These are phyloP conservation scores for Sinhomidia bicolor DNA, from an alignment of 2,888 invertebrate genomes.

Conservation along the genomic window DNA sequence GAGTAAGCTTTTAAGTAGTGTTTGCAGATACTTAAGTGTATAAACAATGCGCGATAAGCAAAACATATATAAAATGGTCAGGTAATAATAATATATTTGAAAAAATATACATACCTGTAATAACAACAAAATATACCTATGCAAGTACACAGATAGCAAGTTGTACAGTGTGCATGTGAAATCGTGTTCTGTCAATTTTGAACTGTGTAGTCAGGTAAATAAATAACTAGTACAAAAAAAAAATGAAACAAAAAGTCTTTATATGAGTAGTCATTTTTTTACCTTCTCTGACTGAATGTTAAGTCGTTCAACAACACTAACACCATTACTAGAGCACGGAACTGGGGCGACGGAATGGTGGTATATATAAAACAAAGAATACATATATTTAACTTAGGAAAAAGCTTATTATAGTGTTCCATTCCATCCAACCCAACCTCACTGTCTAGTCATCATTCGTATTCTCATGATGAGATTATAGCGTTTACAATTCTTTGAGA, in stretches of 20 bases:
- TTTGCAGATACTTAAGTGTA: slow-evolving; percentile 63
- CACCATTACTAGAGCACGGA: background rate
- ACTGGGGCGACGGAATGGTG: slow-evolving; percentile 7
- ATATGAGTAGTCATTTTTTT: background rate
- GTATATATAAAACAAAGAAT: slow-evolving; percentile 8
- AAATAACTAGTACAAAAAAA: background rate
- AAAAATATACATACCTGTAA: too few species aligned
- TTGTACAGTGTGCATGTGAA: background rate
- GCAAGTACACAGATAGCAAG: background rate
- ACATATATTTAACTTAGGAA: slow-evolving; percentile 6
- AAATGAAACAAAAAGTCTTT: background rate
- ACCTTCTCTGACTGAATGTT: background rate
- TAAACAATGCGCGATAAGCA: slow-evolving; percentile 36
- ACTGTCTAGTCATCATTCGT: slow-evolving; percentile 36
- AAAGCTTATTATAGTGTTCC: slow-evolving; percentile 14
- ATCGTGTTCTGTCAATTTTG: background rate
- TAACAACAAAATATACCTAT: background rate
- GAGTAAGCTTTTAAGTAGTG: slow-evolving; percentile 58
- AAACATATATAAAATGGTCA: background rate
- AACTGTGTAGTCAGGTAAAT: background rate
- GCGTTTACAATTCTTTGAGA: slow-evolving; percentile 34
- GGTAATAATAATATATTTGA: too few species aligned
- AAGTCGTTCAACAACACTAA: background rate
- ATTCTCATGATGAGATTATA: slow-evolving; percentile 49
- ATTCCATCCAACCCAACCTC: background rate